Evolutionary conservation across 2,797 vertebrate genomes (phyloP), one percentile per base, ranked within the genome.

Genomic region (Caiman crocodilus): DNA sequence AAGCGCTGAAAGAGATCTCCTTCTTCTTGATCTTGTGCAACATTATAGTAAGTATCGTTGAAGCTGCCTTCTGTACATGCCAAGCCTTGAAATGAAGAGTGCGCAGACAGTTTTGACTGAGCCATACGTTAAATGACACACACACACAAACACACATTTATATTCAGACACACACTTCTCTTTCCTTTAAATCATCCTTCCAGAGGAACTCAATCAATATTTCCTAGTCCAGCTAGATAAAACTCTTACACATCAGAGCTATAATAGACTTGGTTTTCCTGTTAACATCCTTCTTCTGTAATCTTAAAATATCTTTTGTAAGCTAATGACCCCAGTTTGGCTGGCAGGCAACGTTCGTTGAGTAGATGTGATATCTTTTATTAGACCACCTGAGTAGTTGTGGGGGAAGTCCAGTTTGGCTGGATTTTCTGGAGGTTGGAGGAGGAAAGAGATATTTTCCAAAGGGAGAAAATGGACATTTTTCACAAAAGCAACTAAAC

Each of bases 1-100:
- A 92, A 96, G 96, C 86, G 0, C 97, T 98, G 42, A 98, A 97
- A 87, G 99, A 99, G 94, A 98, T 99, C 97, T 98, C 98, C 0
- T 97, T 98, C 35, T 99, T 99, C 96, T 98, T 99, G 87, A 98
- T 99, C 92, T 96, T 99, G 42, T 98, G 98, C 21, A 99, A 99
- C n/a, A 93, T 99, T 90, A 99, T 98, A 92, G 99, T 99, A 97
- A 98, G 98, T 98, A 94, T 55, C 18, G 3, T 4, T 6, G 5
- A 6, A 35, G 32, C 20, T 69, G 11, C 30, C 75, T 79, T 57
- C 79, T 89, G 35, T 76, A 69, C 58, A 2, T 0, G 0, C 7
- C 59, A 35, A 57, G 83, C 55, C 65, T 63, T 1, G 4, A 21
- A 50, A 65, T 77, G 15, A 89, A 82, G 6, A 15, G 69, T 73